Percentiles rank a stretch among this genome's conserved stretches.
phyloP scores from a whole-genome alignment of 2,113 vertebrate genomes.

The Hirundichthys speculiger region DNA sequence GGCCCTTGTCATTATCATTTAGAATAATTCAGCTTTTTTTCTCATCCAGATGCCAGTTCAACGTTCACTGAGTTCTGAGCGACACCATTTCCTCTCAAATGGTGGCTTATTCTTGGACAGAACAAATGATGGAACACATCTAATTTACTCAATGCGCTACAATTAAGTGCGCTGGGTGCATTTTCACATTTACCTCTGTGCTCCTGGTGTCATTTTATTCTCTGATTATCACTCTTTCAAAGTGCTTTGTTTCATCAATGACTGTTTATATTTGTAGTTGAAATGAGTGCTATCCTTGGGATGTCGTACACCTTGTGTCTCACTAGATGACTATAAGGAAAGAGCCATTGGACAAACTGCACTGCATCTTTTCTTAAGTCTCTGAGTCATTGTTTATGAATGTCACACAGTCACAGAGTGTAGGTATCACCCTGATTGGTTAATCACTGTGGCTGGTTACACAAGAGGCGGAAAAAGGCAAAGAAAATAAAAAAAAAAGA shows the following conservation, averaged over 20 bases:
- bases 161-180: constrained; percentile 13
- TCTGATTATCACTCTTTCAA: constrained; percentile 5
- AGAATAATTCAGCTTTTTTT: constrained; percentile 41
- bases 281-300: constrained; percentile 23
- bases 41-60: constrained; percentile 36
- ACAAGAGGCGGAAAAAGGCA: constrained; percentile 14
- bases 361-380: constrained; percentile 12
- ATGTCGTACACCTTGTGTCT: constrained; percentile 1
- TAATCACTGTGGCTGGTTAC: constrained; percentile 28
- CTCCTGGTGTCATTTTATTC: background rate
- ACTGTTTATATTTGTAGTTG: constrained; percentile 19
- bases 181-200: constrained; percentile 15
- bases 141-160: background rate
- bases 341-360: constrained; percentile 19
- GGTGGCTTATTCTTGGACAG: constrained; percentile 5
- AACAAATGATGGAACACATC: constrained; percentile 15
- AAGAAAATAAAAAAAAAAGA: constrained; percentile 22
- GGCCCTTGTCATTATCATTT: constrained; percentile 32
- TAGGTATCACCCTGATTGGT: constrained; percentile 35
- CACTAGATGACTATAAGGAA: constrained; percentile 30
- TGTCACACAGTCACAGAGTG: constrained; percentile 31
- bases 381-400: constrained; percentile 52
- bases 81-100: constrained; percentile 13
- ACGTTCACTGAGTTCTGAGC: too few relatives aligned
- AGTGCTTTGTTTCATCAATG: constrained; percentile 39